phyloP scores from a whole-genome alignment of 2,113 vertebrate genomes.

The Motacilla tschutschensis region DNA sequence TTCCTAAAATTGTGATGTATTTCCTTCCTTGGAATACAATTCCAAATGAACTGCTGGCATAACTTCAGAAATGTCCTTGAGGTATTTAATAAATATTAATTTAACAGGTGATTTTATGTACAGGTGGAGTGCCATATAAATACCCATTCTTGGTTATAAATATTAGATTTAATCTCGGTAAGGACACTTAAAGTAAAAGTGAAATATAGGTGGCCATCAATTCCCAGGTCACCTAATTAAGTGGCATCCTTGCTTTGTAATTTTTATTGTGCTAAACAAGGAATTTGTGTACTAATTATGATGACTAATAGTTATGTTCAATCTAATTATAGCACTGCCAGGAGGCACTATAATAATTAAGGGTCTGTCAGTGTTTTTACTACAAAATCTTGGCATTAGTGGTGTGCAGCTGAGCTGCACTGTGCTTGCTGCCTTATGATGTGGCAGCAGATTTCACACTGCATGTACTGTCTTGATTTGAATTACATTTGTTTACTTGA shows the following conservation, averaged over 20 bases:
- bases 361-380: slow-evolving; percentile 42
- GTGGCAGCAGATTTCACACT: neutral
- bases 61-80: slow-evolving; percentile 54
- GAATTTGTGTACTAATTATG: slow-evolving; percentile 51
- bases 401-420: neutral
- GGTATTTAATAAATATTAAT: slow-evolving; percentile 50
- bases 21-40: slow-evolving; percentile 22
- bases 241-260: slow-evolving; percentile 51
- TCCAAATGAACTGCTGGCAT: slow-evolving; percentile 28
- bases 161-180: slow-evolving; percentile 45
- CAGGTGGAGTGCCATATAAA: slow-evolving; percentile 35
- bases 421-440: neutral
- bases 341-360: slow-evolving; percentile 42
- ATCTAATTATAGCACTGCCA: slow-evolving; percentile 52
- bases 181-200: slow-evolving; percentile 52
- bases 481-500: slow-evolving; percentile 16
- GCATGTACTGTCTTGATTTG: neutral
- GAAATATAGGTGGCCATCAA: slow-evolving; percentile 54
- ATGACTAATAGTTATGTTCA: slow-evolving; percentile 51
- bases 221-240: slow-evolving; percentile 68
- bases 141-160: slow-evolving; percentile 48
- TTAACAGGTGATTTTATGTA: slow-evolving; percentile 51
- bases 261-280: slow-evolving; percentile 63
- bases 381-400: slow-evolving; percentile 13
- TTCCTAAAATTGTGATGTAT: slow-evolving; percentile 54